A percentile compares a stretch with the other conserved stretches of the same genome.
These are phyloP conservation scores for Leptatherina wallacei DNA, from an alignment of 2,797 vertebrate species.

Conservation along the genomic window DNA sequence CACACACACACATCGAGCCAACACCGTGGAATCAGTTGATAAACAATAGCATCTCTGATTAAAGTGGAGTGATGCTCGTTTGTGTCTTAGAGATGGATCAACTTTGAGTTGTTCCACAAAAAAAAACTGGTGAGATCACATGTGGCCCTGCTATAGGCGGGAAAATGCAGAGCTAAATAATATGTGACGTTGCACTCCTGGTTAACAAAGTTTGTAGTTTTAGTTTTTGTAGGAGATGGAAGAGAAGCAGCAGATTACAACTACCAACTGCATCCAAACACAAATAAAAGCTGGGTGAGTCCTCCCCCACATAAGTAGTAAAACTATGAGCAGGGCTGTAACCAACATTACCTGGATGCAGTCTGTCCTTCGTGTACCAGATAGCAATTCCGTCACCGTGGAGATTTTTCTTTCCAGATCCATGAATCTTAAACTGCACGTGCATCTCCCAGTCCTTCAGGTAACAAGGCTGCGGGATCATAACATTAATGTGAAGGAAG, in stretches of 20 bases:
- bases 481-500: neutral
- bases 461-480: slow-evolving; percentile 88
- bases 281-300: neutral
- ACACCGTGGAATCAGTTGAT: neutral
- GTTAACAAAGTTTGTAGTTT: too few species aligned
- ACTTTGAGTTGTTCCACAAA: too few species aligned
- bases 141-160: neutral
- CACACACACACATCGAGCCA: too few species aligned
- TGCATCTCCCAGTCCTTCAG: slow-evolving; percentile 99
- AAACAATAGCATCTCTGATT: neutral
- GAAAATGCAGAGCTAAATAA: neutral
- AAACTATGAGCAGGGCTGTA: neutral
- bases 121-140: too few species aligned
- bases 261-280: neutral
- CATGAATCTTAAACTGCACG: slow-evolving; percentile 94
- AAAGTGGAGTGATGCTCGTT: neutral
- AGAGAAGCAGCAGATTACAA: neutral
- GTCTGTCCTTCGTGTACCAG: slow-evolving; percentile 96
- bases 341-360: slow-evolving; percentile 85
- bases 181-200: neutral
- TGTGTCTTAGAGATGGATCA: too few species aligned
- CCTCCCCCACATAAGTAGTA: neutral
- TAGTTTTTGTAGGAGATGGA: neutral
- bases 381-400: slow-evolving; percentile 95
- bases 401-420: slow-evolving; percentile 94